phyloP scores from a whole-genome alignment of 1,140 invertebrate genomes.

The Calliopsis andreniformis region DNA sequence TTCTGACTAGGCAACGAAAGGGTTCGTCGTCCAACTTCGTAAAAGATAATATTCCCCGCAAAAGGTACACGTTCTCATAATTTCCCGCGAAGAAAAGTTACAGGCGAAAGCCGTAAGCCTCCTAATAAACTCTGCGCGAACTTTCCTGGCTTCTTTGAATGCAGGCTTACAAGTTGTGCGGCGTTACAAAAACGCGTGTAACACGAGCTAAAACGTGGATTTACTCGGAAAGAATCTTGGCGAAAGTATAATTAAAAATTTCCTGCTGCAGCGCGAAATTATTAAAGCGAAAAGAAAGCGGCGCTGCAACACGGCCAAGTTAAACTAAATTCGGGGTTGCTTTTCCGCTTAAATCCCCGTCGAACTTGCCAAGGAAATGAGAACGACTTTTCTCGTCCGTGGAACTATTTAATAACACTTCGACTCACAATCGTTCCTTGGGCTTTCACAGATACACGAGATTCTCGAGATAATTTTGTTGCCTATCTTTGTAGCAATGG shows the following conservation, averaged over 20 bases:
- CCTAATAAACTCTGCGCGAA: no score
- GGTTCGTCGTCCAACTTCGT: no score
- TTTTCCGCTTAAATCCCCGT: background rate
- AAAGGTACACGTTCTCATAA: no score
- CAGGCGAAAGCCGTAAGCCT: no score
- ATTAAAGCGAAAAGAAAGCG: background rate
- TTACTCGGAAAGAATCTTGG: background rate
- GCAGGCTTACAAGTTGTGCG: background rate
- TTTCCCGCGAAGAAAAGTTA: no score
- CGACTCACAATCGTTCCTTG: background rate
- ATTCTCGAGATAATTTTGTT: background rate
- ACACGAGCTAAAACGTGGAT: background rate
- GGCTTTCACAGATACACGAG: background rate
- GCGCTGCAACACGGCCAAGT: no score
- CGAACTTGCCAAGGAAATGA: background rate
- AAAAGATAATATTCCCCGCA: no score
- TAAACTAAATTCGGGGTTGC: background rate
- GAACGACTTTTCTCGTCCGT: background rate
- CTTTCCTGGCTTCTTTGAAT: background rate
- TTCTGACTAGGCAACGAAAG: no score
- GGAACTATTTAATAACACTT: background rate
- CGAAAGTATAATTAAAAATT: background rate
- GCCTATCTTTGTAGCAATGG: no score
- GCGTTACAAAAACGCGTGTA: background rate
- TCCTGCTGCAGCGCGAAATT: background rate